Evolutionary conservation across 2,113 vertebrate genomes (phyloP), one percentile per base, ranked within the genome.

Genomic region (Struthidea cinerea): DNA sequence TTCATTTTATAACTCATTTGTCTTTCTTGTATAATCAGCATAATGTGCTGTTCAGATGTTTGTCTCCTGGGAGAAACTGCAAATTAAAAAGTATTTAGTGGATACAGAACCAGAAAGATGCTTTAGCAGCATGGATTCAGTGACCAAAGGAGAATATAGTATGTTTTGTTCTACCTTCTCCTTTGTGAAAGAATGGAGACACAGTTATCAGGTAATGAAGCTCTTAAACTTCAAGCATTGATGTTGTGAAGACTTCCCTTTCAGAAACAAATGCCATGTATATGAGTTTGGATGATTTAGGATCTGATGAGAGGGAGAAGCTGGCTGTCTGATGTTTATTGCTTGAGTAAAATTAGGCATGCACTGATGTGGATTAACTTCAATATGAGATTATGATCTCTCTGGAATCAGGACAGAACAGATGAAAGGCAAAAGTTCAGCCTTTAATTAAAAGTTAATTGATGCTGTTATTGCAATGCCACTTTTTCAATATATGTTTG

Each of bases 401-500:
- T 89, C 47, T 94, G 69, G 73, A 92, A 84, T 94, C 69, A 92
- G 56, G 74, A 56, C 64, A 89, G 83, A 90, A 78, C 39, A 95
- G 83, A 95, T 94, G 93, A 95, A 96, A 96, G 94, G 37, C 47
- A 49, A 37, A 90, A 91, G 60, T 92, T 94, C 87, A 94, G 69
- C 77, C 95, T 97, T 90, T 96, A 96, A 96, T 97, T 96, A 96
- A 92, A 95, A 93, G 67, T 80, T 94, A 96, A 90, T 96, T 92
- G 64, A 86, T 78, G 68, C 83, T 95, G 79, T 84, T 94, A 90
- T 44, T 96, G 47, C 53, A 78, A 21, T 94, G 60, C 41, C 35
- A 81, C 86, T 92, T 95, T 88, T 94, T 88, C 89, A 93, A 49
- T 94, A 67, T 65, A 21, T 70, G 71, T 89, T 94, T 90, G 56